A percentile compares a stretch with the other conserved stretches of the same genome.
These are phyloP conservation scores for Labroides dimidiatus DNA, from an alignment of 2,797 vertebrate genomes.

Conservation along the genomic window DNA sequence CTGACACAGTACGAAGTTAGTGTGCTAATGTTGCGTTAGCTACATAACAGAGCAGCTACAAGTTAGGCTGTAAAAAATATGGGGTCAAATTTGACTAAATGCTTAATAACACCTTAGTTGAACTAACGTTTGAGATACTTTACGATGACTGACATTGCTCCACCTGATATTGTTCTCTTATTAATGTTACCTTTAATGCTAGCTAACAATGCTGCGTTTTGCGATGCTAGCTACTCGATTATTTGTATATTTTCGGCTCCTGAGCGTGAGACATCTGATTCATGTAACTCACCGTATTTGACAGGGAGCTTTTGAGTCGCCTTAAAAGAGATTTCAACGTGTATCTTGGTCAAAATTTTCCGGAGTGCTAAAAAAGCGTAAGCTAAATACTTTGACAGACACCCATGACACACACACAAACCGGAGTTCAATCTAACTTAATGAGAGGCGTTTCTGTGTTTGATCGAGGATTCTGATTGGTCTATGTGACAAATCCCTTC, in stretches of 20 bases:
- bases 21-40: slow-evolving; percentile 39
- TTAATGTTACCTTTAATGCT: slow-evolving; percentile 36
- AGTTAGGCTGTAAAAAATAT: background rate
- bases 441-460: slow-evolving; percentile 47
- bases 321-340: slow-evolving; percentile 6
- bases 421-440: slow-evolving; percentile 66
- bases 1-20: background rate
- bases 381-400: slow-evolving; percentile 73
- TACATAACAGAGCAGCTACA: background rate
- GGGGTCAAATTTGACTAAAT: background rate
- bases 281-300: slow-evolving; percentile 39
- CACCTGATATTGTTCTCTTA: background rate
- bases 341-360: background rate
- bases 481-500: background rate
- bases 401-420: slow-evolving; percentile 62
- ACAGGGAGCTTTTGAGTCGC: background rate
- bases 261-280: background rate
- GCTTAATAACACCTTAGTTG: accelerated
- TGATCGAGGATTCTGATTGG: slow-evolving; percentile 46
- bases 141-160: slow-evolving; percentile 4
- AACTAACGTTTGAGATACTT: background rate
- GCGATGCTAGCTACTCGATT: slow-evolving; percentile 45
- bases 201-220: slow-evolving; percentile 38
- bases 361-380: slow-evolving; percentile 49
- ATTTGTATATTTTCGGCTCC: slow-evolving; percentile 10